Evolutionary conservation across 1,140 invertebrate species (phyloP).

Genomic region (Pseudomyrmex concolor): DNA sequence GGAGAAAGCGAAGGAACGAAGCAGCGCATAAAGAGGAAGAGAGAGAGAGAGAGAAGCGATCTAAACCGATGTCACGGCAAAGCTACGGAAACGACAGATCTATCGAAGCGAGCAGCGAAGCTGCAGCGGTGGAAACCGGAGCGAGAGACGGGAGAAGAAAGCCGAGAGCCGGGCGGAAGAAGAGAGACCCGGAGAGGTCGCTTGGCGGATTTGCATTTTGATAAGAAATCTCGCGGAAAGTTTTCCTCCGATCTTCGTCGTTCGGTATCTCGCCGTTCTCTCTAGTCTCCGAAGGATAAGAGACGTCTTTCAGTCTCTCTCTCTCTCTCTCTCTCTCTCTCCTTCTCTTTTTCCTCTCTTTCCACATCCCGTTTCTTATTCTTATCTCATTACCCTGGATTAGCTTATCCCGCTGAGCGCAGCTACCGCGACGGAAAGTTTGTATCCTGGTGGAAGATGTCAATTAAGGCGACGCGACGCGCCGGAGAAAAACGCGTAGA

Average conservation of each 20-base stretch:
- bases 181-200: slow-evolving; percentile 71
- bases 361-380: slow-evolving; percentile 77
- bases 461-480: slow-evolving; percentile 60
- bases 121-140: slow-evolving; percentile 32
- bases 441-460: slow-evolving; percentile 18
- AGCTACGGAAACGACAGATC: slow-evolving; percentile 70
- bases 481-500: slow-evolving; percentile 1
- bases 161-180: slow-evolving; percentile 54
- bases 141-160: slow-evolving; percentile 56
- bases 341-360: slow-evolving; percentile 16
- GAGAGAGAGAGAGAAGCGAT: slow-evolving; percentile 17
- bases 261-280: slow-evolving; percentile 65
- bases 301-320: slow-evolving; percentile 33
- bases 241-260: slow-evolving; percentile 74
- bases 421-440: slow-evolving; percentile 16
- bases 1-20: slow-evolving; percentile 24
- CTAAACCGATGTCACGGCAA: slow-evolving; percentile 58
- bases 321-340: slow-evolving; percentile 12
- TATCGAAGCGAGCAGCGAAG: slow-evolving; percentile 64
- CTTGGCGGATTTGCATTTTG: slow-evolving; percentile 84
- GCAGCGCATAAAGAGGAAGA: slow-evolving; percentile 9
- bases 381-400: slow-evolving; percentile 83
- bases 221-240: slow-evolving; percentile 84
- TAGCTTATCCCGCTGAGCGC: slow-evolving; percentile 74
- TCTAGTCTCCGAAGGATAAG: slow-evolving; percentile 48